Evolutionary conservation across 2,888 invertebrate species (phyloP), one percentile per base, ranked within the genome.

Genomic region (Aporophyla lueneburgensis): DNA sequence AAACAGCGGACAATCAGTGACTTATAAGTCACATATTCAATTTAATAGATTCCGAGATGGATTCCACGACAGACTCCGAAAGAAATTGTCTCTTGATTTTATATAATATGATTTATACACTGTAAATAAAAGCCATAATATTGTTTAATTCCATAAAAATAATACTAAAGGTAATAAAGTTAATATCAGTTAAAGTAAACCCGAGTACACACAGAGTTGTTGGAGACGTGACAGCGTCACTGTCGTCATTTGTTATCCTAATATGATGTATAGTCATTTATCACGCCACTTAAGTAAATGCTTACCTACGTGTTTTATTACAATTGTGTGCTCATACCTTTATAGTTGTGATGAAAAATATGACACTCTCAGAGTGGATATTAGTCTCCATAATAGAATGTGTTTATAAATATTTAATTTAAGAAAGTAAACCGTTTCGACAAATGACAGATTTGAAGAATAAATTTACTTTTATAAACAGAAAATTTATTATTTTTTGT

Each of bases 261-360:
- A 83, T 74, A 76, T 74, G 80, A 80, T 53, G 78, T 56, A 65
- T 63, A 59, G 74, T 80, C 71, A 85, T 85, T 78, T 72, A 86
- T 85, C 78, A 76, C 40, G 51, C 16, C 73, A 58, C 71, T 80
- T 74, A 73, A 72, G 70, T 76, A 76, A 80, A 86, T 83, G 43
- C 76, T 63, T 66, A 71, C 66, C 16, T 51, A 9, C 54, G 72
- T 59, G 43, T 74, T 70, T 58, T 74, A 68, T 66, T 75, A 65
- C 56, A 61, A 58, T 70, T 56, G 79, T 80, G 67, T 63, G 59
- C 54, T 56, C n/a, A 27, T 59, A 59, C 56, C 71, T 70, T 80
- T 61, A 69, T 62, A 56, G 46, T 21, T 63, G 14, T 76, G 10
- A 76, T 69, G 54, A 59, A 51, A 69, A 67, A 67, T 80, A 46